Conservation (phyloP, 2,113 vertebrate species). For the Charina bottae region DNA sequence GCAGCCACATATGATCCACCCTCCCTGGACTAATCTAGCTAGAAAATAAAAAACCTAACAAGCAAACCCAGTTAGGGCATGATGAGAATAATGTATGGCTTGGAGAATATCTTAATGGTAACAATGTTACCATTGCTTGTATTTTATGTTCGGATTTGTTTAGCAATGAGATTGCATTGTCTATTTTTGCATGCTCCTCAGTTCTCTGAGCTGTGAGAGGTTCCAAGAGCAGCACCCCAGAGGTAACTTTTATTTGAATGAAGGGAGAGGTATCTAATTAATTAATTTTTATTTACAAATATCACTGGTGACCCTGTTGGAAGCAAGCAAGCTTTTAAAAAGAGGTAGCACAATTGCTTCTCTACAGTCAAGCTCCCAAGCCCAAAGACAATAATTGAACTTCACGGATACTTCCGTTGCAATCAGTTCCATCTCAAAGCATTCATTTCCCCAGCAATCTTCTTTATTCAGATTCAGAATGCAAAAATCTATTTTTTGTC, state of each 20-base stretch:
- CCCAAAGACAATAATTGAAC: not conserved
- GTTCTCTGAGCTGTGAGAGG: not conserved
- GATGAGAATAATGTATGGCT: not conserved
- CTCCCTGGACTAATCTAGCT: not conserved
- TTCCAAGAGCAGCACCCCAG: not conserved
- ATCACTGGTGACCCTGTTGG: not conserved
- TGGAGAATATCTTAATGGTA: not conserved
- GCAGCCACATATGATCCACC: not conserved
- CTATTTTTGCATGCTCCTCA: not conserved
- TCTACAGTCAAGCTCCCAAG: not conserved
- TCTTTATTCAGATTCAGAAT: not conserved
- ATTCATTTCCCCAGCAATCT: not conserved
- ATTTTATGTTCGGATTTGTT: not conserved
- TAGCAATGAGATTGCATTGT: not conserved
- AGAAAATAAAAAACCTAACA: not conserved
- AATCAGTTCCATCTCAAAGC: not conserved
- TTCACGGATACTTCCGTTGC: not conserved
- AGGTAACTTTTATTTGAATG: not conserved
- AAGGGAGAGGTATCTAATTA: not conserved
- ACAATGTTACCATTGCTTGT: not conserved
- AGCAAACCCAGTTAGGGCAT: not conserved
- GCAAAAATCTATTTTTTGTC: not conserved
- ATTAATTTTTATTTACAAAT: not conserved
- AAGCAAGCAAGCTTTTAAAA: not conserved
- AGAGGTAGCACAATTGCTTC: not conserved